Evolutionary conservation across 2,113 vertebrate genomes (phyloP), one percentile per base, ranked within the genome.

Genomic region (Dinomys branickii): DNA sequence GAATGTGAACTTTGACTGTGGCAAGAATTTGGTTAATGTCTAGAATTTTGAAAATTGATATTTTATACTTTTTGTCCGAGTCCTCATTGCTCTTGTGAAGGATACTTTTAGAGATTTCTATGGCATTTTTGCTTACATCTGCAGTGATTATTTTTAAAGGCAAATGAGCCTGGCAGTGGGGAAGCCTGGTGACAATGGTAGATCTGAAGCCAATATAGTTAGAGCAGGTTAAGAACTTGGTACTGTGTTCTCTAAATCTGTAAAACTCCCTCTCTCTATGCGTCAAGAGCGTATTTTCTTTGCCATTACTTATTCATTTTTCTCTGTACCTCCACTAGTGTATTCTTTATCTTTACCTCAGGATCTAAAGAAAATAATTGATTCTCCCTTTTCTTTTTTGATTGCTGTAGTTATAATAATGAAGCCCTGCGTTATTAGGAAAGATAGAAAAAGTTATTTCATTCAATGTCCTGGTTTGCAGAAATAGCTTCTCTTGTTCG

Each of bases 251-350:
- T 22, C 7, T 54, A 16, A 88, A 24, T 35, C 63, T 81, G 1
- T 38, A 33, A 50, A 16, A 24, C 5, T 14, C 0, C 1, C 12
- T 85, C 1, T 59, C 16, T 73, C 20, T 24, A 20, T 0, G 4
- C 47, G 19, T 28, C 44, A 11, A 28, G 5, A 41, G 14, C 6
- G 24, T 1, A n/a, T 54, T 58, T 19, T 33, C 8, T 33, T 7
- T 50, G 54, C 30, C 17, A 58, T 38, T 0, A 17, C 3, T 47
- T 12, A 59, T n/a, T 81, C 0, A 16, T 2, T 58, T 5, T 85
- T 50, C 24, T 26, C 22, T 12, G 73, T 78, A 69, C 16, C 16
- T 71, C 12, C 22, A 16, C 6, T 63, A 44, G 9, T 22, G 35
- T 56, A 24, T 44, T 22, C 13, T 63, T 54, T 67, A n/a, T 77